Evolutionary conservation across 2,113 vertebrate genomes (phyloP).

Genomic region (Entosphenus tridentatus): DNA sequence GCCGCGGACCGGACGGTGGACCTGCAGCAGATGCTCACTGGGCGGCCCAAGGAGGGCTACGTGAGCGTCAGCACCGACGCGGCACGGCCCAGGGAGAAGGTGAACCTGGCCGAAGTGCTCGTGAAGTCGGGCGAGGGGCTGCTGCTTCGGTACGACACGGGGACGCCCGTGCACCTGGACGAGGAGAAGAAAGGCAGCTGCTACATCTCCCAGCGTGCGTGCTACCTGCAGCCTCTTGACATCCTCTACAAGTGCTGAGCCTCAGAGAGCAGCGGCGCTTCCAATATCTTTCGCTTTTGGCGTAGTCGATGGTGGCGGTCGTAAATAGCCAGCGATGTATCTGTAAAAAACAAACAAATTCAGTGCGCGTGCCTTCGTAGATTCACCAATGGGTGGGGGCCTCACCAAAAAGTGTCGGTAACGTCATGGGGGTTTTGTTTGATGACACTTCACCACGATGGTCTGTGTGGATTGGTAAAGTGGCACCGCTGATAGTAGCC

Average conservation of each 20-base stretch:
- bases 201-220: slow-evolving; percentile 56
- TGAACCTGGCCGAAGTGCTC: slow-evolving; percentile 21
- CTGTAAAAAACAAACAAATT: slow-evolving; percentile 6
- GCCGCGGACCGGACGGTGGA: slow-evolving; percentile 11
- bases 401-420: too few species aligned
- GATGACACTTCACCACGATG: too few species aligned
- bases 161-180: slow-evolving; percentile 24
- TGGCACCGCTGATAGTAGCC: too few species aligned
- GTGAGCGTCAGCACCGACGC: slow-evolving; percentile 39
- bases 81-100: slow-evolving; percentile 14
- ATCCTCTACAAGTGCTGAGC: slow-evolving; percentile 35
- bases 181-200: slow-evolving; percentile 26
- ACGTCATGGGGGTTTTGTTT: too few species aligned
- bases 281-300: background rate
- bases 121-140: slow-evolving; percentile 48
- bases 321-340: background rate
- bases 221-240: slow-evolving; percentile 37
- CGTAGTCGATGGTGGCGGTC: too few species aligned
- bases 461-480: too few species aligned
- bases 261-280: slow-evolving; percentile 7
- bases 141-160: slow-evolving; percentile 37
- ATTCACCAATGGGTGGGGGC: too few species aligned
- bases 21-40: slow-evolving; percentile 13
- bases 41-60: slow-evolving; percentile 27
- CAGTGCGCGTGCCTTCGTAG: background rate